A percentile compares a stretch with the other conserved stretches of the same genome.
These are phyloP conservation scores for Mastomys natalensis DNA, from an alignment of 2,113 vertebrate species.

Conservation along the genomic window DNA sequence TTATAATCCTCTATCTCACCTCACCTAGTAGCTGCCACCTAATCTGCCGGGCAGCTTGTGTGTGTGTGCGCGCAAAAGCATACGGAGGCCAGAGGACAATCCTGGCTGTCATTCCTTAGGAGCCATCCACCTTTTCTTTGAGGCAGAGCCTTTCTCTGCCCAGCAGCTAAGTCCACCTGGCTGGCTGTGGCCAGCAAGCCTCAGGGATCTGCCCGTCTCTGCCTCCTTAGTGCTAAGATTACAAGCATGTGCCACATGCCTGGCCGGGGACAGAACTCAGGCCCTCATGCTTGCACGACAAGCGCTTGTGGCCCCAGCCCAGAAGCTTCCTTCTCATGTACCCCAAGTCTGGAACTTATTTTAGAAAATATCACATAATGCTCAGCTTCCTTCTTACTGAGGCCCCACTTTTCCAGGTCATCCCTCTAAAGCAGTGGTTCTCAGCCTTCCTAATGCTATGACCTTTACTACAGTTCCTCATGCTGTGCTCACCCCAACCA, in stretches of 20 bases:
- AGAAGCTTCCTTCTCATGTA: not conserved
- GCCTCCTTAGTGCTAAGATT: not conserved
- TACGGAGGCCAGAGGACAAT: not conserved
- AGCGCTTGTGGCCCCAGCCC: not conserved
- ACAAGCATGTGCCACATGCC: not conserved
- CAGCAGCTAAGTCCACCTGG: not conserved
- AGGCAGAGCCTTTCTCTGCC: not conserved
- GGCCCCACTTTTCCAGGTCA: not conserved
- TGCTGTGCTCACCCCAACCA: not conserved
- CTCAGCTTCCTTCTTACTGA: not conserved
- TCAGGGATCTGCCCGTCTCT: too few species aligned
- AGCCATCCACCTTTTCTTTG: not conserved
- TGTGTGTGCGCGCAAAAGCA: not conserved
- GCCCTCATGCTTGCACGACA: too few species aligned
- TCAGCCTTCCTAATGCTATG: not conserved
- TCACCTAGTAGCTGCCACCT: not conserved
- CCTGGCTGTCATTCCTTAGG: not conserved
- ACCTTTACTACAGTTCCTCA: not conserved
- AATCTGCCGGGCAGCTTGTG: not conserved
- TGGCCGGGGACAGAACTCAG: not conserved
- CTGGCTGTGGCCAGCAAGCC: not conserved
- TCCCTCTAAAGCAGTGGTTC: too few species aligned
- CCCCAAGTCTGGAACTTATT: not conserved
- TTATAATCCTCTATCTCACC: not conserved
- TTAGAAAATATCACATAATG: not conserved